A percentile compares a stretch with the other conserved stretches of the same genome.
Evolutionary conservation across 2,797 vertebrate species (phyloP).

Genomic region (Oreortyx pictus): DNA sequence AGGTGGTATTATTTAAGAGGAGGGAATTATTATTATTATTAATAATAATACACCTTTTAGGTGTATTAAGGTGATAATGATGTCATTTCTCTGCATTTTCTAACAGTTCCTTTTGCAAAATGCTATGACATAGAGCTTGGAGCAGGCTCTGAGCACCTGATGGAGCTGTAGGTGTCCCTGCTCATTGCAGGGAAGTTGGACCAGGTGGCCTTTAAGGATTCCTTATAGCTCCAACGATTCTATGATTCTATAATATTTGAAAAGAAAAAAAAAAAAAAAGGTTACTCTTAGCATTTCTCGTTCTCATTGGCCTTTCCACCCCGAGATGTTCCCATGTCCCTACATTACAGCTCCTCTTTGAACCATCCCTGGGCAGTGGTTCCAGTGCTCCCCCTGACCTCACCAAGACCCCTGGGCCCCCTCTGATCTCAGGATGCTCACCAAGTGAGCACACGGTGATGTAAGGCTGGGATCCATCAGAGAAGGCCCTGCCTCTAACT

Average conservation of each 20-base stretch:
- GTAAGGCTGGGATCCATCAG: not conserved
- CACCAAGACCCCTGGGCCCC: not conserved
- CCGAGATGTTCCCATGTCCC: not conserved
- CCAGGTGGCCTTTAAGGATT: no score
- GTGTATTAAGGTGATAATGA: not conserved
- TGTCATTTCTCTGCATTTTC: not conserved
- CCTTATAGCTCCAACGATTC: no score
- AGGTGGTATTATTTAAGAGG: not conserved
- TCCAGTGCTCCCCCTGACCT: not conserved
- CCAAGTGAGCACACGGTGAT: not conserved
- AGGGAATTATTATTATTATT: not conserved
- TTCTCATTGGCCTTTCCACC: not conserved
- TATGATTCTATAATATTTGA: not conserved
- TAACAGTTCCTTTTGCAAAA: accelerated
- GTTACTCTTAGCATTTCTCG: not conserved
- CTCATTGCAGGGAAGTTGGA: no score
- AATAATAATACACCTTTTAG: not conserved
- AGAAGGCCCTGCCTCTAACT: not conserved
- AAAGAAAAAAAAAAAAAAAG: not conserved
- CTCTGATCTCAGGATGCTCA: not conserved
- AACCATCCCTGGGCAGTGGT: not conserved
- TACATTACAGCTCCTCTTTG: not conserved
- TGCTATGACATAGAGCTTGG: no score
- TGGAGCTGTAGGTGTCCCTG: no score
- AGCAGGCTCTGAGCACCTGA: no score